Evolutionary conservation across 2,888 invertebrate genomes (phyloP), one percentile per base, ranked within the genome.

Genomic region (Callimorpha dominula): DNA sequence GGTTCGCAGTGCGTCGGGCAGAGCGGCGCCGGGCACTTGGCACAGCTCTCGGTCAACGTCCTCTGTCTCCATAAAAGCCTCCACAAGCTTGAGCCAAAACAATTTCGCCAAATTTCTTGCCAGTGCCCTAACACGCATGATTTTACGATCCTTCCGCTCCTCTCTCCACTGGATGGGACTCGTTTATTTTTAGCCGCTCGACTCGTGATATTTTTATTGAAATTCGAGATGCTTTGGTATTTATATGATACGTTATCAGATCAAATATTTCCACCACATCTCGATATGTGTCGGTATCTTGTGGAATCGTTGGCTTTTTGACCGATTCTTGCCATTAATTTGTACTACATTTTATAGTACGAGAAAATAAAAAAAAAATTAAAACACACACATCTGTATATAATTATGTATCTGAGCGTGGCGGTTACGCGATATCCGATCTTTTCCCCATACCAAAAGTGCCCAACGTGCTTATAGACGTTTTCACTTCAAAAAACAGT

Each of bases 51-150:
- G 95, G 95, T 95, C 95, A 95, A 91, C 91, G 94, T 95, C 90
- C 95, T 89, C 89, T 81, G 87, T 84, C 88, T 88, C 91, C 89
- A 94, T 94, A 94, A 95, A 94, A 94, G 94, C 94, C 94, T 94
- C 88, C 88, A 87, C 89, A 91, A 87, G 87, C 85, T 85, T 86
- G 88, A 90, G 91, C 95, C 95, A 95, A 95, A 95, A 94, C 95
- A 95, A 95, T 95, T 95, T 93, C 90, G 89, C 92, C 93, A 92
- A 95, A 94, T 92, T 93, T 92, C 94, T 92, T 93, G 92, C 92
- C 91, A 93, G 90, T 87, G 87, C 90, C 92, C 90, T 90, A 92
- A 91, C 92, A 94, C 93, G 93, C 94, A 92, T 92, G 92, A 90
- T 89, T 95, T 94, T 95, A 94, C 92, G 93, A 93, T 88, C 93